Evolutionary conservation across 2,113 vertebrate species (phyloP).

Genomic region (Vireo altiloquus): DNA sequence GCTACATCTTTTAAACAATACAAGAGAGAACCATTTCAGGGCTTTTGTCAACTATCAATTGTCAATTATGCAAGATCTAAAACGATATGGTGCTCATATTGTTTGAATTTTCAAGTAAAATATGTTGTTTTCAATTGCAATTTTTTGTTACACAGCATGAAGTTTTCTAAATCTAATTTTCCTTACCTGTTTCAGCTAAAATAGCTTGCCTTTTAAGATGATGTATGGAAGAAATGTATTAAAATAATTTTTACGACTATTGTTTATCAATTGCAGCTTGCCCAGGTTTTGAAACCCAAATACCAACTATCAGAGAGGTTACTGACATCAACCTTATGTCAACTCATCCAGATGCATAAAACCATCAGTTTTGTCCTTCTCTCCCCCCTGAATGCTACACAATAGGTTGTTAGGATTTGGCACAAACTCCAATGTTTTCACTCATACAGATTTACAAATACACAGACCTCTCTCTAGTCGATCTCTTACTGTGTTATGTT

Average conservation of each 20-base stretch:
- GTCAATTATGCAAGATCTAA: background rate
- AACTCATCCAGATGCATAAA: background rate
- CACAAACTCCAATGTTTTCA: background rate
- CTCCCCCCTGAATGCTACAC: background rate
- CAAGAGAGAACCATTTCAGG: background rate
- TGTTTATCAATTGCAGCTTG: background rate
- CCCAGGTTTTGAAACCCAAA: background rate
- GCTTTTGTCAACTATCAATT: background rate
- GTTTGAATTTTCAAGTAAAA: background rate
- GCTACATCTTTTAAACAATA: constrained; percentile 75
- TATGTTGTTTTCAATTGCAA: background rate
- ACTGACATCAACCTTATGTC: background rate
- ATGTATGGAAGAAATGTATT: background rate
- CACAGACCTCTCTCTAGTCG: background rate
- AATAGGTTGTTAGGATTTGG: background rate
- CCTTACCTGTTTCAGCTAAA: background rate
- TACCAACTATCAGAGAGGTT: background rate
- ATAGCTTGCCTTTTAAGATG: background rate
- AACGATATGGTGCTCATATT: background rate
- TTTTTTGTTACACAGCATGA: background rate
- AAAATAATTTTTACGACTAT: background rate
- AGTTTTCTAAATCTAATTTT: background rate
- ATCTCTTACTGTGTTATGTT: background rate
- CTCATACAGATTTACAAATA: background rate
- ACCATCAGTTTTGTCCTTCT: background rate